A percentile compares a stretch with the other conserved stretches of the same genome.
These are phyloP conservation scores for Eupristina koningsbergeri DNA, from an alignment of 1,140 invertebrate genomes.

Conservation along the genomic window DNA sequence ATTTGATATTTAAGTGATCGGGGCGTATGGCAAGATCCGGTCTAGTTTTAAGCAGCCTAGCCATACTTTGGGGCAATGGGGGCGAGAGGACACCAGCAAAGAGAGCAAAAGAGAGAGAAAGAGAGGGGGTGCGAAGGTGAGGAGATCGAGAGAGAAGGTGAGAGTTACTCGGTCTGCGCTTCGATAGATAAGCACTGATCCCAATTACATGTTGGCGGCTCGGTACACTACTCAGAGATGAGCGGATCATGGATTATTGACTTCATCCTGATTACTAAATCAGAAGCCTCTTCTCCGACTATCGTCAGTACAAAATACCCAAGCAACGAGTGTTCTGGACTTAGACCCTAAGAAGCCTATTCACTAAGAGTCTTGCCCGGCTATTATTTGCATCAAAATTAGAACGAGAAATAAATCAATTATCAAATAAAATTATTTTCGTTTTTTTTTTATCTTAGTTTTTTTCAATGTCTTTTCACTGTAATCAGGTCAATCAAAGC, in stretches of 20 bases:
- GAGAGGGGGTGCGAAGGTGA: too few species aligned
- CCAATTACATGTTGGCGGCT: slow-evolving; percentile 68
- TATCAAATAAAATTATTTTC: too few species aligned
- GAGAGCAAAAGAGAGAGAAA: too few species aligned
- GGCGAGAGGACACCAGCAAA: too few species aligned
- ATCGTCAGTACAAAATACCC: slow-evolving; percentile 36
- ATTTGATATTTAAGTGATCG: not conserved
- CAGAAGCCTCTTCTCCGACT: slow-evolving; percentile 25
- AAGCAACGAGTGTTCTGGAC: not conserved
- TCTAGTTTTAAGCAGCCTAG: slow-evolving; percentile 31
- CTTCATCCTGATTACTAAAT: slow-evolving; percentile 61
- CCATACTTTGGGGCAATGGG: slow-evolving; percentile 48
- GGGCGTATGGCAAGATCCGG: not conserved
- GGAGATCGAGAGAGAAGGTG: slow-evolving; percentile 32
- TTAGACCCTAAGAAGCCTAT: slow-evolving; percentile 16
- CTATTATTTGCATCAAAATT: too few species aligned
- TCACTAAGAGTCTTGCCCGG: not conserved
- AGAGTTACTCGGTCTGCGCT: slow-evolving; percentile 57
- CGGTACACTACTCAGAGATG: slow-evolving; percentile 52
- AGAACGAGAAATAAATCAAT: too few species aligned
- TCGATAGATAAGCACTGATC: slow-evolving; percentile 70
- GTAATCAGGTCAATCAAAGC: too few species aligned
- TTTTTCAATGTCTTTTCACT: too few species aligned
- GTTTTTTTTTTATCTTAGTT: too few species aligned
- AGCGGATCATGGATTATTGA: slow-evolving; percentile 72